These are phyloP conservation scores for Nemurella pictetii DNA, from an alignment of 2,888 invertebrate genomes.

Conservation along the genomic window DNA sequence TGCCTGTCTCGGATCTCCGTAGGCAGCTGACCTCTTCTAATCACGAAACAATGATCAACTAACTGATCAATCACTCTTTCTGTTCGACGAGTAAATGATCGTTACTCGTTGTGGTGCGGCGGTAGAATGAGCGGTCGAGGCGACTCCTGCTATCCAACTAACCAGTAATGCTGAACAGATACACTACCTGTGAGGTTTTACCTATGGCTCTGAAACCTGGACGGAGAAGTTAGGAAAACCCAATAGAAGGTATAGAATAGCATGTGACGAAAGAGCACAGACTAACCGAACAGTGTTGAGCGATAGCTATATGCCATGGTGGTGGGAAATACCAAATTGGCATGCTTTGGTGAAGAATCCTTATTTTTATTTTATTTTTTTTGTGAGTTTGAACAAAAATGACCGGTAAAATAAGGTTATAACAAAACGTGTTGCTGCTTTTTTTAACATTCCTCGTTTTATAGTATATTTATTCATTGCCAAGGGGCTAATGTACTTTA, in stretches of 20 bases:
- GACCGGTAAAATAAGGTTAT: not conserved
- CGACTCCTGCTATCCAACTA: not conserved
- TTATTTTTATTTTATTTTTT: not conserved
- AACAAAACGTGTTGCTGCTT: not conserved
- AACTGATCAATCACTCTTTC: not conserved
- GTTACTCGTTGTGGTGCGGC: not conserved
- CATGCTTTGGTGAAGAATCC: not conserved
- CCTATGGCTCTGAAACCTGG: not conserved
- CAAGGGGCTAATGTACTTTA: not conserved
- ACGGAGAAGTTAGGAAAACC: constrained; percentile 18
- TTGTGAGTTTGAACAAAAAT: not conserved
- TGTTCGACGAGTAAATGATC: not conserved
- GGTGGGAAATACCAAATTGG: not conserved
- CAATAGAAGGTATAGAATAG: not conserved
- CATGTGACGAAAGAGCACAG: not conserved
- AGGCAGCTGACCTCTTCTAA: not conserved
- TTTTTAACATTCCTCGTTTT: not conserved
- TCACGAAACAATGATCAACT: not conserved
- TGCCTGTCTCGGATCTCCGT: too few species aligned
- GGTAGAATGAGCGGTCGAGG: not conserved
- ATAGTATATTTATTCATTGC: not conserved
- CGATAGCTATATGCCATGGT: not conserved
- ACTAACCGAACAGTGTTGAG: not conserved
- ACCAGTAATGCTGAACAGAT: not conserved
- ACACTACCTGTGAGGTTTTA: too few species aligned